Conservation (phyloP, 2,888 invertebrate genomes). For the Acrobasis repandana region DNA sequence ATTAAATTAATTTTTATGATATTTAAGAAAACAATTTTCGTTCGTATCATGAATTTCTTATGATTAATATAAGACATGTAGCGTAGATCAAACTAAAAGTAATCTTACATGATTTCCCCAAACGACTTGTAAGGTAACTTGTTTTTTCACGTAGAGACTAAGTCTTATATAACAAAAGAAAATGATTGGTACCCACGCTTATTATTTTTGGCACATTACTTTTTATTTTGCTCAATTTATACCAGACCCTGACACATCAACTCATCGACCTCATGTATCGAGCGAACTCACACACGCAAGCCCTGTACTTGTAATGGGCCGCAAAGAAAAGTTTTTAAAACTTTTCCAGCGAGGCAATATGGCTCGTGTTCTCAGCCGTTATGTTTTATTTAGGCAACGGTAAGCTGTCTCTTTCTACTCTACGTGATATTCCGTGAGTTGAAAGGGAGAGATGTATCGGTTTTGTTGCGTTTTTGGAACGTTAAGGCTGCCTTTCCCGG, state of each 20-base stretch:
- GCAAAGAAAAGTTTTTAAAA: constrained; percentile 84
- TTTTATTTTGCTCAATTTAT: constrained; percentile 33
- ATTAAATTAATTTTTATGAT: too few species aligned
- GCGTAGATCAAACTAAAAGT: neutral
- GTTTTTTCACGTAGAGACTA: neutral
- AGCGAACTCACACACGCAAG: constrained; percentile 68
- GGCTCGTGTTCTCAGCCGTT: constrained; percentile 82
- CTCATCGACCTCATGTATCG: constrained; percentile 74
- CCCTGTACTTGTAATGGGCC: constrained; percentile 80
- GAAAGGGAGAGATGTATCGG: constrained; percentile 60
- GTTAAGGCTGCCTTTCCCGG: constrained; percentile 75
- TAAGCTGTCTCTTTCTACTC: constrained; percentile 61
- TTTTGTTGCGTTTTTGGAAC: constrained; percentile 45
- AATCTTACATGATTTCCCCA: neutral
- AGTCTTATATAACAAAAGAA: neutral
- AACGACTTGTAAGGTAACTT: neutral
- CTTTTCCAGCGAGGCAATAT: constrained; percentile 83
- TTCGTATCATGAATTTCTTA: too few species aligned
- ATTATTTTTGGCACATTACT: neutral
- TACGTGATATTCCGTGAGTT: constrained; percentile 38
- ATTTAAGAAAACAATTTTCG: too few species aligned
- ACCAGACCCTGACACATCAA: constrained; percentile 42
- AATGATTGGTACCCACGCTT: neutral
- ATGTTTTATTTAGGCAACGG: constrained; percentile 81
- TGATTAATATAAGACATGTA: neutral